A percentile compares a stretch with the other conserved stretches of the same genome.
Evolutionary conservation across 2,888 invertebrate species (phyloP).

Genomic region (Epinotia demarniana): DNA sequence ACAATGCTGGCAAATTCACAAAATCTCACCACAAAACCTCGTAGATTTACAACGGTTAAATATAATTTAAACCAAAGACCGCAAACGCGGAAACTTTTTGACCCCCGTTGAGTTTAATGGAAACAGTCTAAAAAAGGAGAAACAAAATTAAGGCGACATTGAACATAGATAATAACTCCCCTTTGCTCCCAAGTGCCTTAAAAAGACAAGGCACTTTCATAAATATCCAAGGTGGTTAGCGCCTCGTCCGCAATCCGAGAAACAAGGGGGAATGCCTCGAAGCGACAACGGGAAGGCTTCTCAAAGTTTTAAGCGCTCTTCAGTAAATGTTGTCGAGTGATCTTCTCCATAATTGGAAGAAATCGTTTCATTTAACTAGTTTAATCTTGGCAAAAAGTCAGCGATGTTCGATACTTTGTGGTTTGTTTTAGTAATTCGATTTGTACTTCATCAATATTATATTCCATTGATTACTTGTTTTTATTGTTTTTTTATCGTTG

Average conservation of each 20-base stretch:
- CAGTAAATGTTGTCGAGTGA: constrained; percentile 73
- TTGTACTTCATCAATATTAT: not conserved
- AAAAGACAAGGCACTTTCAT: constrained; percentile 76
- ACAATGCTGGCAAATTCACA: constrained; percentile 17
- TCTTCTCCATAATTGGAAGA: constrained; percentile 66
- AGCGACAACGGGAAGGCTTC: constrained; percentile 65
- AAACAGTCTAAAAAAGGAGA: constrained; percentile 60
- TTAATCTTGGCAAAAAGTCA: constrained; percentile 41
- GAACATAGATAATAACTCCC: constrained; percentile 72
- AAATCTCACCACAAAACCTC: constrained; percentile 19
- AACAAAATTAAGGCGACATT: constrained; percentile 65
- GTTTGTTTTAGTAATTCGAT: not conserved
- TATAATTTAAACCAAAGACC: constrained; percentile 34
- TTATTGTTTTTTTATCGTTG: not conserved
- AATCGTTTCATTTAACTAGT: constrained; percentile 64
- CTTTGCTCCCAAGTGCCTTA: constrained; percentile 66
- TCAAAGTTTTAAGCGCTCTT: constrained; percentile 74
- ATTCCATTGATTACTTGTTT: not conserved
- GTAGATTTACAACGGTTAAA: constrained; percentile 43
- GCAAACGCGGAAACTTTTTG: constrained; percentile 54
- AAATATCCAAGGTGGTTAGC: constrained; percentile 75
- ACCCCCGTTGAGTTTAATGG: constrained; percentile 61
- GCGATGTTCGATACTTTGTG: not conserved
- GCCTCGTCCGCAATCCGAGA: constrained; percentile 71
- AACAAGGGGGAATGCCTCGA: constrained; percentile 67